phyloP scores from a whole-genome alignment of 2,888 invertebrate genomes.

The Caenorhabditis imperialis region DNA sequence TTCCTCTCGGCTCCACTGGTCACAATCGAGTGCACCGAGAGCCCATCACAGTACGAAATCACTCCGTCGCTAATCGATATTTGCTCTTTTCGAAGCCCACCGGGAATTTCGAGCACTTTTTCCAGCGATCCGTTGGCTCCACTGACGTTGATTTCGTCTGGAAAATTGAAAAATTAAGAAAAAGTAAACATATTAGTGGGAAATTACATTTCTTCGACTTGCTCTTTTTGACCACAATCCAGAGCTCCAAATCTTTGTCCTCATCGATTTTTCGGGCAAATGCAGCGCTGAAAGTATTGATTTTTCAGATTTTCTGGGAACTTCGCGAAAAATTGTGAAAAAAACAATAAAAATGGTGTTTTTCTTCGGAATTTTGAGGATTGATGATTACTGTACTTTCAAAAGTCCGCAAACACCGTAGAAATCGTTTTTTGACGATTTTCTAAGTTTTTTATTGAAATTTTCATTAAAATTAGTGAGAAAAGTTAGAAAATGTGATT shows the following conservation, averaged over 20 bases:
- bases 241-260: slow-evolving; percentile 26
- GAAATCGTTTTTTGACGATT: no score
- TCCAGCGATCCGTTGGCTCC: slow-evolving; percentile 40
- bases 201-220: slow-evolving; percentile 2
- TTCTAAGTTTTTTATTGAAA: no score
- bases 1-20: slow-evolving; percentile 24
- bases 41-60: slow-evolving; percentile 30
- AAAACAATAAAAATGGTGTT: no score
- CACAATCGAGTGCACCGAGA: slow-evolving; percentile 30
- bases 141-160: slow-evolving; percentile 26
- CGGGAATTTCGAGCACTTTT: slow-evolving; percentile 40
- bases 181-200: no score
- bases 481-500: slow-evolving; percentile 6
- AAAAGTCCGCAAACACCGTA: no score
- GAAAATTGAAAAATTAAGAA: no score
- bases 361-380: no score
- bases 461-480: no score
- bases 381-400: no score
- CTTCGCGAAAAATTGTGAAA: no score
- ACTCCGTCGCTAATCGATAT: slow-evolving; percentile 28
- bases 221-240: slow-evolving; percentile 35
- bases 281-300: slow-evolving; percentile 40
- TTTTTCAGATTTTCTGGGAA: no score
- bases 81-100: slow-evolving; percentile 16
- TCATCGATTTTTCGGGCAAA: slow-evolving; percentile 21